Evolutionary conservation across 1,140 invertebrate species (phyloP).

Genomic region (Ceratosolen solmsi): DNA sequence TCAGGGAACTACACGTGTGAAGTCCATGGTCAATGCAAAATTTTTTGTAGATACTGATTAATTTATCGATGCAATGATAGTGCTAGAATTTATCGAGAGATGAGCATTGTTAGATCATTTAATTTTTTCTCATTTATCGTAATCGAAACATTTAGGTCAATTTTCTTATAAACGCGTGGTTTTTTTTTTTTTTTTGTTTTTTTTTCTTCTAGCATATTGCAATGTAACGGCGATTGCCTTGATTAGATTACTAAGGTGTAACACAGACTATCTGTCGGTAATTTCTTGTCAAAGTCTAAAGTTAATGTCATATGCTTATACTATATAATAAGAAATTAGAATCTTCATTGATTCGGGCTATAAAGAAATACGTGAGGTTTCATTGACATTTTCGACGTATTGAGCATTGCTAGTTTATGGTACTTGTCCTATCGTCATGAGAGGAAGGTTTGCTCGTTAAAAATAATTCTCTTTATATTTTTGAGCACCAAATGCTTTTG

Average conservation of each 20-base stretch:
- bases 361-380: constrained; percentile 5
- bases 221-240: constrained; percentile 40
- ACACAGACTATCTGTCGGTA: constrained; percentile 20
- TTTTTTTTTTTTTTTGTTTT: constrained; percentile 14
- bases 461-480: constrained; percentile 44
- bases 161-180: constrained; percentile 32
- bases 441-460: constrained; percentile 21
- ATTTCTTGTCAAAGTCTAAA: constrained; percentile 43
- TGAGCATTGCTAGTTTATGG: constrained; percentile 35
- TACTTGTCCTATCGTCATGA: constrained; percentile 27
- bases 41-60: constrained; percentile 46
- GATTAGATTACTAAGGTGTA: constrained; percentile 26
- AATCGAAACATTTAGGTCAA: constrained; percentile 26
- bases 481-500: constrained; percentile 49
- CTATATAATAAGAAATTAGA: constrained; percentile 38
- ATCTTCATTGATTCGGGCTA: constrained; percentile 19
- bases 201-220: constrained; percentile 10
- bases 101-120: not conserved
- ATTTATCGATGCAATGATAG: constrained; percentile 32
- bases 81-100: constrained; percentile 9
- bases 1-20: constrained; percentile 65
- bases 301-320: constrained; percentile 32
- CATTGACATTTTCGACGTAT: constrained; percentile 13
- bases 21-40: constrained; percentile 48
- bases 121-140: constrained; percentile 38